These are phyloP conservation scores for Eristalis arbustorum DNA, from an alignment of 2,888 invertebrate species.

Conservation along the genomic window DNA sequence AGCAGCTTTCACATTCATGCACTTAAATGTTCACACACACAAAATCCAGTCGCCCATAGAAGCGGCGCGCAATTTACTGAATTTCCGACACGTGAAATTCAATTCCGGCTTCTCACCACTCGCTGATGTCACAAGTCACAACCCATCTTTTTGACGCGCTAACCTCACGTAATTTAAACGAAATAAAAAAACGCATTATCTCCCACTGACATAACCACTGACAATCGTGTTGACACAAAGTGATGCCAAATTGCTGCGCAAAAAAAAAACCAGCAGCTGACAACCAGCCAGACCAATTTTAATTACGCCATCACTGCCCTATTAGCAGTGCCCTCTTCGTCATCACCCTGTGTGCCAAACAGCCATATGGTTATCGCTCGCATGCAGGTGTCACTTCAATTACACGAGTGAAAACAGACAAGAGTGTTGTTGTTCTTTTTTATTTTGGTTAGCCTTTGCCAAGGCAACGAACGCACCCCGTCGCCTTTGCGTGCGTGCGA, in stretches of 20 bases:
- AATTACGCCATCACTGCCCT: neutral
- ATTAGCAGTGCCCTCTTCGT: neutral
- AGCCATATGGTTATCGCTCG: neutral
- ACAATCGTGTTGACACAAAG: neutral
- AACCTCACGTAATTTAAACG: too few relatives aligned
- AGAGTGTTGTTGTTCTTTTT: neutral
- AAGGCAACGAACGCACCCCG: neutral
- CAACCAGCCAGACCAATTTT: neutral
- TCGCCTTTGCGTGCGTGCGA: neutral
- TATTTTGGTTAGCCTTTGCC: neutral
- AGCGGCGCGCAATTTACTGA: neutral
- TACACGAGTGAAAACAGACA: constrained; percentile 23
- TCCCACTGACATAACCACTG: neutral
- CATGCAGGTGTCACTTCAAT: constrained; percentile 9
- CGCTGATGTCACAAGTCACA: neutral
- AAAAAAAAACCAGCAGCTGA: neutral
- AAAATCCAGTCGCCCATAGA: neutral
- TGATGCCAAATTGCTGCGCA: neutral
- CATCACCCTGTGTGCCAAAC: neutral
- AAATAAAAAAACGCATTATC: too few relatives aligned
- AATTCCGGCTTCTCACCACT: neutral
- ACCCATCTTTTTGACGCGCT: neutral
- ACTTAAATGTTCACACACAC: neutral
- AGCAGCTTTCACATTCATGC: neutral
- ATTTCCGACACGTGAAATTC: neutral